Conservation (phyloP, 2,888 invertebrate species). For the Pecten maximus region DNA sequence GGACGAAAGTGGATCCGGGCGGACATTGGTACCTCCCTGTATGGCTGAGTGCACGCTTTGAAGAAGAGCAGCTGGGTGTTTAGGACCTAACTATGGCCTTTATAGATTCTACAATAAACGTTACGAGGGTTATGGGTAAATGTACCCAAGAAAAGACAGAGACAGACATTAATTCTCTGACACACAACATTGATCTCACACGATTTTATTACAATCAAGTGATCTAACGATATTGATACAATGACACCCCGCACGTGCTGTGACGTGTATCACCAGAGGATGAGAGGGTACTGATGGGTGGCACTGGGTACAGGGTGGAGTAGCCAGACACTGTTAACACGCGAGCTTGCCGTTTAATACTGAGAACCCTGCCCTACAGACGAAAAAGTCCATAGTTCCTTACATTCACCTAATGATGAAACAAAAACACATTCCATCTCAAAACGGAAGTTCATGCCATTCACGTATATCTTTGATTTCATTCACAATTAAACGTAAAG, state of each 20-base stretch:
- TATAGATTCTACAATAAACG: background rate
- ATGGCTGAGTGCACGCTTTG: background rate
- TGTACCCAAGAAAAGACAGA: background rate
- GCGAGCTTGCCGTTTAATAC: background rate
- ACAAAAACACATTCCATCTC: background rate
- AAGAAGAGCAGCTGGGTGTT: background rate
- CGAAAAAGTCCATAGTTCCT: background rate
- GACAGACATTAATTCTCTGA: background rate
- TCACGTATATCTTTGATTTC: background rate
- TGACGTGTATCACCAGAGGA: background rate
- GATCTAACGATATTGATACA: background rate
- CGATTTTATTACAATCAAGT: background rate
- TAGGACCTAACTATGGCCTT: background rate
- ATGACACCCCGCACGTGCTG: background rate
- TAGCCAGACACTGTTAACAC: background rate
- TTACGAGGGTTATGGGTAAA: background rate
- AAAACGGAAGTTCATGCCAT: background rate
- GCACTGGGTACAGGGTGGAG: background rate
- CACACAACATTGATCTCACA: background rate
- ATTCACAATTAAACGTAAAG: background rate
- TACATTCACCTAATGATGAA: background rate
- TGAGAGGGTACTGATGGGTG: background rate
- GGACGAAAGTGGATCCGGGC: conserved; percentile 15
- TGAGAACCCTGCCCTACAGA: background rate
- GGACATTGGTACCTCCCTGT: background rate